Base-by-base conservation (phyloP, 2,797 vertebrate genomes). In the Tokudaia tokunoshimensis region DNA sequence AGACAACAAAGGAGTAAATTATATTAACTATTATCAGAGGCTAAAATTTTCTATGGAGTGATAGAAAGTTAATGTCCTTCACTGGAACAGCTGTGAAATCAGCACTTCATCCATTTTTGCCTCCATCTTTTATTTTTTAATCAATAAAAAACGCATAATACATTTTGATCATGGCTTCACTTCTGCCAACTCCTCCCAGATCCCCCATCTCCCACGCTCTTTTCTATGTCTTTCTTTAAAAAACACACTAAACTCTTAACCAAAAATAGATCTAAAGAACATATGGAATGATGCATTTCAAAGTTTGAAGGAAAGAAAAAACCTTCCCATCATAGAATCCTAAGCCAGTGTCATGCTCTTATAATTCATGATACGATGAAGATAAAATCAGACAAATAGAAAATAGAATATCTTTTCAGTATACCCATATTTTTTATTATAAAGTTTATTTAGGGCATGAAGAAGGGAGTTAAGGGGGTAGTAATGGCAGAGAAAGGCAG, bases 121-220 rank as follows among this genome's bases (percentile, higher is more conserved):
- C 14, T 26, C 11, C n/a, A 41, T 41, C 6, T 57, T 61, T 41
- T 44, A 19, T 83, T 63, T 83, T 9, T 44, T 63, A 61, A 63
- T 83, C 24, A 17, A 63, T 41, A 63, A 82, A 19, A 2, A 59
- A 3, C 8, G 3, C 14, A 24, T 55, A 37, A 59, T 37, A 81
- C 24, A 61, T 41, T 82, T 3, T 37, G 6, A 81, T 59, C 22
- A 81, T 26, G 34, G 6, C 24, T 81, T 81, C 6, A 37, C 3
- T 20, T 81, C 12, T 3, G 12, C 20, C 22, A 59, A 26, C 11
- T 37, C 11, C 19, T 26, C 6, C n/a, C 52, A 57, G 6, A 59
- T 59, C 3, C 47, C 0, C 3, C 6, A 41, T 7, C 15, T 17
- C 6, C n/a, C 6, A 0, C 24, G 20, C 6, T n/a, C 22, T 41